Evolutionary conservation across 1,140 invertebrate species (phyloP), one percentile per base, ranked within the genome.

Genomic region (Trialeurodes vaporariorum): DNA sequence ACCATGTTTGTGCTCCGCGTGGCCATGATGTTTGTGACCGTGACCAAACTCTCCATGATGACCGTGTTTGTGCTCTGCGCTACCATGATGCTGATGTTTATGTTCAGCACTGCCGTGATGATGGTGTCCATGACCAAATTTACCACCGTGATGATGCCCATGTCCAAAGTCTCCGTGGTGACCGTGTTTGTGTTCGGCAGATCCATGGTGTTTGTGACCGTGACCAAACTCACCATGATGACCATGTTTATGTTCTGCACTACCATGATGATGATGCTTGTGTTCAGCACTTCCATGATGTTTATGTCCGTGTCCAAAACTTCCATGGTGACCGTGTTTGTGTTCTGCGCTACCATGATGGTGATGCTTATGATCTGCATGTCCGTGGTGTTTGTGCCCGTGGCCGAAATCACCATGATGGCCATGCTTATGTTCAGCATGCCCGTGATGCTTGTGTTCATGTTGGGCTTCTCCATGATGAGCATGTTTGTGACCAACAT

Each of bases 241-340:
- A 22, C 67, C 34, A 12, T 70, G 69, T 11, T 59, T 62, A 34
- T 70, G 70, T 5, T 59, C 68, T 1, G 68, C 67, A 25, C 63
- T 63, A 25, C 70, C 70, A 1, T 67, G 67, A 27, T 70, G 70
- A 34, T 70, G 70, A 27, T 70, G 70, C 59, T 67, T 67, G 27
- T 70, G 70, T 17, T 67, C 70, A 49, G 68, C 68, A 9, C 68
- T 67, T n/a, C 70, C 70, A n/a, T 65, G 65, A 40, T 70, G 70
- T 34, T 67, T 65, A 61, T 70, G 69, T 21, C 23, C 27, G 17
- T 71, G 70, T 11, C 60, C 70, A 27, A 66, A 65, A n/a, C 26
- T 64, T 11, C 70, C 70, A 24, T 67, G 63, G 24, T 70, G 69
- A 21, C 64, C 26, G 58, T 70, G 69, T 5, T 34, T 40, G 61